Evolutionary conservation across 2,113 vertebrate species (phyloP).

Genomic region (Larimichthys crocea): DNA sequence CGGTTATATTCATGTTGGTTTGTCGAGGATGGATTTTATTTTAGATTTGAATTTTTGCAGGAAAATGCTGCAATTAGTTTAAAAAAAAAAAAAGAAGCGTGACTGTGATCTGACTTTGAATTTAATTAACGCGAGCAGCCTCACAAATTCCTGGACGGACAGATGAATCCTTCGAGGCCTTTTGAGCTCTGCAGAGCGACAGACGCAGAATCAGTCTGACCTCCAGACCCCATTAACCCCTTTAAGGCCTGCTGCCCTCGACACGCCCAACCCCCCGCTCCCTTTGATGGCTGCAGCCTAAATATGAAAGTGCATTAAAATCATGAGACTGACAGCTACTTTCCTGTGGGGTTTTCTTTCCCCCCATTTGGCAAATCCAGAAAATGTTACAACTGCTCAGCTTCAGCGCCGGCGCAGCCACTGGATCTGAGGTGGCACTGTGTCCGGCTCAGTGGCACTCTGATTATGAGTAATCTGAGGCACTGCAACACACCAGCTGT

Average conservation of each 20-base stretch:
- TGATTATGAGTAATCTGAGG: constrained; percentile 43
- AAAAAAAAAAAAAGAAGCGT: not conserved
- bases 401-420: not conserved
- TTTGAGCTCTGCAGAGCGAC: constrained; percentile 39
- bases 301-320: constrained; percentile 23
- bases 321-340: not conserved
- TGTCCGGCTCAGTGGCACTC: constrained; percentile 52
- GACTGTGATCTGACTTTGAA: not conserved
- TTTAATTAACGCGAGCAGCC: constrained; percentile 9
- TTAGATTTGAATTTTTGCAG: not conserved
- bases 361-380: constrained; percentile 25
- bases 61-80: not conserved
- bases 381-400: constrained; percentile 6
- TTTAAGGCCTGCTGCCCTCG: constrained; percentile 12
- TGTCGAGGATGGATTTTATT: not conserved
- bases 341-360: constrained; percentile 12
- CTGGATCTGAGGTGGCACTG: constrained; percentile 28
- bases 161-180: constrained; percentile 45
- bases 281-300: constrained; percentile 20
- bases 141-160: constrained; percentile 17
- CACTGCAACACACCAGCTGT: constrained; percentile 46
- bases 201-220: constrained; percentile 53
- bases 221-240: constrained; percentile 60
- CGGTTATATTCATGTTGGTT: not conserved
- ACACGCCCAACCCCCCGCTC: not conserved